Base-by-base conservation (phyloP, 2,797 vertebrate genomes). In the Chrysocyon brachyurus region DNA sequence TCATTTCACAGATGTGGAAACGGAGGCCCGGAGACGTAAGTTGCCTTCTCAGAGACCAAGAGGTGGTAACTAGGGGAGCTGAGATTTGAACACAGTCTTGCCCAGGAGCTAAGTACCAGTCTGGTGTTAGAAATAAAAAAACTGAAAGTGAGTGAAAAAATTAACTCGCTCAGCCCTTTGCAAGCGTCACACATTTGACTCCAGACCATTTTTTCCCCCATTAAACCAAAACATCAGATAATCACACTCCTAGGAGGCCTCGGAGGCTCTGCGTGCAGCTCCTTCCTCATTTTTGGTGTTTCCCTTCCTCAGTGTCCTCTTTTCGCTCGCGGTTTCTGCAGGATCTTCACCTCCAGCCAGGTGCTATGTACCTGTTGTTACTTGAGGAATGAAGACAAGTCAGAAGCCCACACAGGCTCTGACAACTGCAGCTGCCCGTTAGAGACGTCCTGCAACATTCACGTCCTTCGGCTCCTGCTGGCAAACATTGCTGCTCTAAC, bases 151-250 rank as follows among this genome's bases (percentile, higher is more conserved):
- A 1, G 22, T 15, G 17, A 77, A 12, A 19, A 75, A 75, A 79
- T 33, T 16, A 31, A 12, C 46, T 56, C 36, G 57, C 24, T n/a
- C n/a, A 54, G n/a, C 63, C 36, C 12, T 79, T 26, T 49, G 21
- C 36, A 40, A 8, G 15, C 22, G 11, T 54, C 81, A 54, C 36
- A 49, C 4, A 15, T 36, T 31, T 46, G 57, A 49, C 24, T 82
- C 56, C 10, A 95, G 91, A 63, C 59, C 77, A 84, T 17, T 52
- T 90, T 84, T 88, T 92, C 6, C 26, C 49, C 26, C 54, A 68
- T 94, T 91, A 85, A 87, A 81, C 56, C 9, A 19, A 70, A 90
- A n/a, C 46, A 81, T 56, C 91, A 90, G 84, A 73, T 94, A 33
- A 52, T 61, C 56, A 49, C 17, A 40, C 17, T 70, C 26, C n/a